phyloP scores from a whole-genome alignment of 2,888 invertebrate species.

The Seladonia tumulorum region DNA sequence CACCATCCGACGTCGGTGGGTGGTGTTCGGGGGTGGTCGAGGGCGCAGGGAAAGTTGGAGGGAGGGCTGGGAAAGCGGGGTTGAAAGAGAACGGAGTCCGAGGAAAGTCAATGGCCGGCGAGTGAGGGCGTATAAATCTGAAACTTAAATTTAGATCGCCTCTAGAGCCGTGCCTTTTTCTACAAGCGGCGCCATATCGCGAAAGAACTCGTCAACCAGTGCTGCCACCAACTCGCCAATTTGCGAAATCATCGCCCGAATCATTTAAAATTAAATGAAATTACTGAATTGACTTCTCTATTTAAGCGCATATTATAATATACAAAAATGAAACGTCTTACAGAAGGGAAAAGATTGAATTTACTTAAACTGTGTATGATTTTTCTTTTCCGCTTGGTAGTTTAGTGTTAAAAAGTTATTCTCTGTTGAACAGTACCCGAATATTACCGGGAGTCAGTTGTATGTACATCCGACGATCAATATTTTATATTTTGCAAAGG shows the following conservation, averaged over 20 bases:
- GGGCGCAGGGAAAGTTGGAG: not conserved
- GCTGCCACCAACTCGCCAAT: conserved; percentile 63
- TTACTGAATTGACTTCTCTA: no score
- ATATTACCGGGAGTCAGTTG: not conserved
- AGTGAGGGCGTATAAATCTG: conserved; percentile 77
- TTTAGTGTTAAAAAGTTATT: not conserved
- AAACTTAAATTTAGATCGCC: conserved; percentile 80
- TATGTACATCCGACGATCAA: not conserved
- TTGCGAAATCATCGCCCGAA: no score
- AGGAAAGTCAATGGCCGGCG: conserved; percentile 77
- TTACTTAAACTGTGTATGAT: no score
- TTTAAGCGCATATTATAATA: no score
- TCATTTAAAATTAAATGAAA: no score
- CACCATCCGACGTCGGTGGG: conserved; percentile 20
- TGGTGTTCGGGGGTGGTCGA: not conserved
- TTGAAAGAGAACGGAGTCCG: conserved; percentile 60
- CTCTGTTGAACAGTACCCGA: not conserved
- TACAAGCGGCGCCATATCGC: conserved; percentile 35
- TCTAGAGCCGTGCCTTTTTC: conserved; percentile 59
- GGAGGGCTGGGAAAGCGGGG: conserved; percentile 51
- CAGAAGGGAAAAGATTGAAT: no score
- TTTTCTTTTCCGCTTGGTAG: no score
- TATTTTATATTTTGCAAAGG: not conserved
- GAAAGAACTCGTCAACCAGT: conserved; percentile 43
- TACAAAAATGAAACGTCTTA: no score